Conservation (phyloP, 2,797 vertebrate genomes). For the Acanthiza pusilla region DNA sequence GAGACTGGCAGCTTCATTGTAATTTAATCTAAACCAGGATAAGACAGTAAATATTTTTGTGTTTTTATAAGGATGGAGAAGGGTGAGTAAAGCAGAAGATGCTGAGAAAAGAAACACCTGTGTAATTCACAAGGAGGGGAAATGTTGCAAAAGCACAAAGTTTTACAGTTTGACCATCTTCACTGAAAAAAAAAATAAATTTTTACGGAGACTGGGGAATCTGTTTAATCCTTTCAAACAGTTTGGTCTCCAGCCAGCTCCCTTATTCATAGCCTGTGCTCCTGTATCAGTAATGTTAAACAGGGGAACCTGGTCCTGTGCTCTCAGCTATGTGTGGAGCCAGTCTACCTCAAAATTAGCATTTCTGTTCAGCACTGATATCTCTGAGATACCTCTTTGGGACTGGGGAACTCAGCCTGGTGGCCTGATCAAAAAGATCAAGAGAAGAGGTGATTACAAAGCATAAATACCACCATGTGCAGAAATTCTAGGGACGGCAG, state of each 20-base stretch:
- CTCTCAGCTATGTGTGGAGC: background rate
- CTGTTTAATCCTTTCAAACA: background rate
- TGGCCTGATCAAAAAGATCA: constrained; percentile 4
- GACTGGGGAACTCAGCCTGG: background rate
- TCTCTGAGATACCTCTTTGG: background rate
- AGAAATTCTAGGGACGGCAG: background rate
- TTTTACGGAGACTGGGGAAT: background rate
- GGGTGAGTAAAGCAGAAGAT: background rate
- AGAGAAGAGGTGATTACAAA: background rate
- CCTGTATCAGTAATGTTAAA: background rate
- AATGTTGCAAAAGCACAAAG: background rate
- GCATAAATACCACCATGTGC: background rate
- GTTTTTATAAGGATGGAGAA: constrained; percentile 2
- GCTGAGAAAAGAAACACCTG: background rate
- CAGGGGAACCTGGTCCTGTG: background rate
- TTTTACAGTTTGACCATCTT: background rate
- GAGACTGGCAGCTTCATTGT: background rate
- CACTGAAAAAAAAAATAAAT: background rate
- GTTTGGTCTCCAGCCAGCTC: background rate
- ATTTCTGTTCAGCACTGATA: background rate
- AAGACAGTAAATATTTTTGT: background rate
- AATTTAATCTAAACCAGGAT: constrained; percentile 13
- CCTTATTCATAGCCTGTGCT: background rate
- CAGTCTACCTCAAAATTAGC: background rate
- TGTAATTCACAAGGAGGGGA: background rate